Conservation (phyloP, 2,113 vertebrate species). For the Bos javanicus region DNA sequence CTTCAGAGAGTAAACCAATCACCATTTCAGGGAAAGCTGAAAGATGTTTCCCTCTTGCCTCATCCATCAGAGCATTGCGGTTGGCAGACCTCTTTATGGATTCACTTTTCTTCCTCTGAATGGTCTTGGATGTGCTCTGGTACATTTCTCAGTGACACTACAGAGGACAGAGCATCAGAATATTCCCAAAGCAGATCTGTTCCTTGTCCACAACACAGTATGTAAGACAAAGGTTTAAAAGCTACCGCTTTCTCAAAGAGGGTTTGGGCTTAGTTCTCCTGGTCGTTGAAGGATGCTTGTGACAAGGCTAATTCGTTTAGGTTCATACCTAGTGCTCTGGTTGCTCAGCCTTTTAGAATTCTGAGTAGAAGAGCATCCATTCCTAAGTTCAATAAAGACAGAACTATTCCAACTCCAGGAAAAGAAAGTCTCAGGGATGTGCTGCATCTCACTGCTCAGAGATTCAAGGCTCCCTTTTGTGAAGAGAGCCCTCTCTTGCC, state of each 20-base stretch:
- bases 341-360: background rate
- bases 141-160: background rate
- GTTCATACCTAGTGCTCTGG: background rate
- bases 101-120: conserved; percentile 15
- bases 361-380: background rate
- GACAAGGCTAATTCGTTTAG: background rate
- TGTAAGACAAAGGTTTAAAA: background rate
- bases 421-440: background rate
- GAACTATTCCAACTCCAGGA: background rate
- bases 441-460: background rate
- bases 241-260: background rate
- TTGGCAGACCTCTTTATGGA: background rate
- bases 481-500: background rate
- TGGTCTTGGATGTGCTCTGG: background rate
- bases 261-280: background rate
- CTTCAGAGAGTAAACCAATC: conserved; percentile 29
- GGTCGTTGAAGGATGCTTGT: background rate
- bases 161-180: background rate
- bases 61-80: background rate
- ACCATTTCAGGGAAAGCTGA: background rate
- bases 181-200: background rate
- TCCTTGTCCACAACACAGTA: background rate
- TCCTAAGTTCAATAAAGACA: background rate
- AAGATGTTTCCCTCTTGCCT: background rate
- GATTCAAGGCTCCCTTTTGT: background rate